These are phyloP conservation scores for Hipposideros armiger DNA, from an alignment of 2,113 vertebrate species.

Conservation along the genomic window DNA sequence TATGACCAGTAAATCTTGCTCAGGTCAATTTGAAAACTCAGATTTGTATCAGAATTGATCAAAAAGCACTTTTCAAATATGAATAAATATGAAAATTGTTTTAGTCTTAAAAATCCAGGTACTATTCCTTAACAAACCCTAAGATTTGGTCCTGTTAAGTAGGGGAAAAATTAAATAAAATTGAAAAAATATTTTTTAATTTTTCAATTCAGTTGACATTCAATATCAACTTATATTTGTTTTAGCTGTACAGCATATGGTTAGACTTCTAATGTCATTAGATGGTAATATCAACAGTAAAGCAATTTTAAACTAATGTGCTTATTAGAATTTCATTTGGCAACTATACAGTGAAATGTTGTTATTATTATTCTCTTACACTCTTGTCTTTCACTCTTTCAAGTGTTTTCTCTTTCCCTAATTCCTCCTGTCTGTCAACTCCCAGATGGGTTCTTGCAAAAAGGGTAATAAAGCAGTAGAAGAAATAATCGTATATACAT, in stretches of 20 bases:
- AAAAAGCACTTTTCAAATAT: background rate
- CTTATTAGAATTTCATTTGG: conserved; percentile 29
- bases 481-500: background rate
- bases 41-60: background rate
- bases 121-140: background rate
- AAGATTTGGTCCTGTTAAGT: background rate
- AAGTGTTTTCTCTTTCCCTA: background rate
- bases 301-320: background rate
- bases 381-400: background rate
- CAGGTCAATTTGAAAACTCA: background rate
- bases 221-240: too few species aligned
- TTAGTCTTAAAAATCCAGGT: background rate
- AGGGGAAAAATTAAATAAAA: background rate
- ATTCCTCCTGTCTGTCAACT: background rate
- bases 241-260: too few species aligned
- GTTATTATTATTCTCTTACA: background rate
- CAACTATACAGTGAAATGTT: background rate
- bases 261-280: background rate
- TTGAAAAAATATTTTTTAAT: too few species aligned
- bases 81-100: background rate
- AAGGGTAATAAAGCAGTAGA: background rate
- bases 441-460: background rate
- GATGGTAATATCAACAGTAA: background rate
- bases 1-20: background rate
- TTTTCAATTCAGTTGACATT: too few species aligned